These are phyloP conservation scores for Ancistrus triradiatus DNA, from an alignment of 2,113 vertebrate species.

Conservation along the genomic window DNA sequence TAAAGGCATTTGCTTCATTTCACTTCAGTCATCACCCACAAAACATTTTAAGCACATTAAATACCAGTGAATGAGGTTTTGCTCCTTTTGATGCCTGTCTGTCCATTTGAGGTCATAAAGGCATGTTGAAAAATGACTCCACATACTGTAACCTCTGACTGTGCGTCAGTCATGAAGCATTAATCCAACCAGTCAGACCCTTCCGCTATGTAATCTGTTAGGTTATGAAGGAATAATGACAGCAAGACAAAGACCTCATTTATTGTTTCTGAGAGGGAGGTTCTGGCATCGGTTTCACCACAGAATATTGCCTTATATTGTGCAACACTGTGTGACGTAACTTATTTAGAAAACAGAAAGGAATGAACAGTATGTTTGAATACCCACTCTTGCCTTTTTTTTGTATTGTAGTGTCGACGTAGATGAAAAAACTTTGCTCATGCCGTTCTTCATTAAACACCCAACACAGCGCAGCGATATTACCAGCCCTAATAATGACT, in stretches of 20 bases:
- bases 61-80: too few species aligned
- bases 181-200: constrained; percentile 9
- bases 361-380: constrained; percentile 28
- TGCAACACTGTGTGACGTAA: constrained; percentile 25
- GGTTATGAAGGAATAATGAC: constrained; percentile 18
- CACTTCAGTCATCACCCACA: too few species aligned
- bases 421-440: too few species aligned
- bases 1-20: not conserved
- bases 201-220: constrained; percentile 3
- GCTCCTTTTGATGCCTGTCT: too few species aligned
- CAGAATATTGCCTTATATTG: constrained; percentile 31
- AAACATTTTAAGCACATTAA: too few species aligned
- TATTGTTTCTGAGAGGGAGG: constrained; percentile 38
- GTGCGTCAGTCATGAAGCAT: not conserved
- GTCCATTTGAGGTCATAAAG: too few species aligned
- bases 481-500: too few species aligned
- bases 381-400: too few species aligned
- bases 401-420: too few species aligned
- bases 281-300: constrained; percentile 34
- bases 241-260: constrained; percentile 57
- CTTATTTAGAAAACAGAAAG: constrained; percentile 16
- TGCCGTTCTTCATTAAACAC: too few species aligned
- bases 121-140: not conserved
- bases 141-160: not conserved
- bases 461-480: too few species aligned